Conservation (phyloP, 2,888 invertebrate genomes). For the Leptarthrus brevirostris region DNA sequence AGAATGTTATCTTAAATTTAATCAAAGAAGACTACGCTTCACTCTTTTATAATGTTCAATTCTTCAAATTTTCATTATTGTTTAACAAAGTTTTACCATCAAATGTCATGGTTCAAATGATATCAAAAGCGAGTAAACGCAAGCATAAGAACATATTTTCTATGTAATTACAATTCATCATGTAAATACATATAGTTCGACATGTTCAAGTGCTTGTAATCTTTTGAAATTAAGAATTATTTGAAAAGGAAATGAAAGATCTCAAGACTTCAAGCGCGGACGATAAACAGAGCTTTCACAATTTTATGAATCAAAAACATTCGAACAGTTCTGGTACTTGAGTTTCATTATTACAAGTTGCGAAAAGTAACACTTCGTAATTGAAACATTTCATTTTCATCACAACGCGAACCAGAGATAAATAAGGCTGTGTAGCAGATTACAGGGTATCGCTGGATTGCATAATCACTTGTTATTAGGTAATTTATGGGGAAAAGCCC, state of each 20-base stretch:
- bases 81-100: no score
- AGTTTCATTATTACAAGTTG: neutral
- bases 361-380: conserved; percentile 12
- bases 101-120: no score
- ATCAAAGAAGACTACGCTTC: no score
- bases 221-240: conserved; percentile 1
- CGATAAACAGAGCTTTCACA: neutral
- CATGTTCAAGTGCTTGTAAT: conserved; percentile 24
- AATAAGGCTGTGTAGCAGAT: neutral
- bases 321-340: neutral
- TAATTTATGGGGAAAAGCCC: conserved; percentile 2
- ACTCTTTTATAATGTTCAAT: no score
- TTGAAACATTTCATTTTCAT: conserved; percentile 13
- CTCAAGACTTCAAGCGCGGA: neutral
- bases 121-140: no score
- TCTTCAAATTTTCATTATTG: no score
- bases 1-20: no score
- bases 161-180: no score
- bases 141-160: neutral
- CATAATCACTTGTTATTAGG: neutral
- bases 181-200: neutral
- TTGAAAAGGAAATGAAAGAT: conserved; percentile 13
- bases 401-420: conserved; percentile 5
- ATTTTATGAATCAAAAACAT: neutral
- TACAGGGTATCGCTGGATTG: conserved; percentile 20